A percentile compares a stretch with the other conserved stretches of the same genome.
Conservation (phyloP, 2,888 invertebrate genomes). For the Gnatocerus cornutus region DNA sequence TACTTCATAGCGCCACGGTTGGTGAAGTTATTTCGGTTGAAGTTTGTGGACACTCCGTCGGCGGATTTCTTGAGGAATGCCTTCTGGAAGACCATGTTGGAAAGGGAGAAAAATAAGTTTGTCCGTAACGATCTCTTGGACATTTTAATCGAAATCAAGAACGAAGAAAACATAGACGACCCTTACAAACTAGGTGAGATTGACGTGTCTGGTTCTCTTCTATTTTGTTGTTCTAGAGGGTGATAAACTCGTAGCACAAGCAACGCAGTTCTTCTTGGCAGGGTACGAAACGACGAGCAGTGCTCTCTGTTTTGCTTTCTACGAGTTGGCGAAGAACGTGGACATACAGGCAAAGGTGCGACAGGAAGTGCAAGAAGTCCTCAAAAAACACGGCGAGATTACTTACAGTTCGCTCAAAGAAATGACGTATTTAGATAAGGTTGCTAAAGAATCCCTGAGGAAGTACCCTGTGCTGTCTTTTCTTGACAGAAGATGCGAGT, state of each 20-base stretch:
- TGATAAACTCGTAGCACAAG: constrained; percentile 42
- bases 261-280: constrained; percentile 74
- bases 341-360: constrained; percentile 73
- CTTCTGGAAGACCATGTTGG: constrained; percentile 50
- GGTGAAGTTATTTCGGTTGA: constrained; percentile 49
- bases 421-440: constrained; percentile 73
- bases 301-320: constrained; percentile 73
- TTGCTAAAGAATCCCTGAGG: constrained; percentile 70
- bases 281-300: constrained; percentile 77
- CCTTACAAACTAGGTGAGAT: constrained; percentile 33
- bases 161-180: constrained; percentile 42
- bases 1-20: constrained; percentile 53
- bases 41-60: constrained; percentile 48
- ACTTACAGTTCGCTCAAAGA: constrained; percentile 73
- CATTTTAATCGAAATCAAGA: constrained; percentile 50
- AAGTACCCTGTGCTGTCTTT: constrained; percentile 68
- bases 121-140: constrained; percentile 53
- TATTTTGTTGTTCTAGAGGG: constrained; percentile 32
- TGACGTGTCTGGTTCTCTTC: background rate
- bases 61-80: constrained; percentile 46
- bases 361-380: constrained; percentile 70
- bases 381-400: constrained; percentile 68
- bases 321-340: constrained; percentile 73
- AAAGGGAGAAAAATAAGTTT: constrained; percentile 44
- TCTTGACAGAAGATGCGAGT: constrained; percentile 61